These are phyloP conservation scores for Folsomia candida DNA, from an alignment of 2,888 invertebrate species.

Conservation along the genomic window DNA sequence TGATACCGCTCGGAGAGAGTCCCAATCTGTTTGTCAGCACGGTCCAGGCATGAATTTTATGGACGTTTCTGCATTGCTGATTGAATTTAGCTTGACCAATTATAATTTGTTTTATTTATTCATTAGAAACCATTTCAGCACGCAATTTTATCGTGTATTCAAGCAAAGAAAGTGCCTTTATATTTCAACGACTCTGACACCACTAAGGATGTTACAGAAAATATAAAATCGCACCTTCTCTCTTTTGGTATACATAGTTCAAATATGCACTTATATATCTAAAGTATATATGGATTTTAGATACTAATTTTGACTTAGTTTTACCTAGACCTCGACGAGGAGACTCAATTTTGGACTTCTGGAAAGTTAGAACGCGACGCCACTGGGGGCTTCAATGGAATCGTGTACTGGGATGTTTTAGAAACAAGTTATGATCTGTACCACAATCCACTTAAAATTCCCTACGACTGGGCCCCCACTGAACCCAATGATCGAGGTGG, in stretches of 20 bases:
- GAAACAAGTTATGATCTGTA: neutral
- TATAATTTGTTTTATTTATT: neutral
- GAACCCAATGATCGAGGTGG: neutral
- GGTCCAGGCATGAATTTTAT: neutral
- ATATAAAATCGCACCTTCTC: too few relatives aligned
- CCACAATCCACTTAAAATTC: neutral
- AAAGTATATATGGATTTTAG: too few relatives aligned
- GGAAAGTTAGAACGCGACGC: neutral
- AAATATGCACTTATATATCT: too few relatives aligned
- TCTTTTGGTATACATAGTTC: too few relatives aligned
- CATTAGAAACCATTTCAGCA: neutral
- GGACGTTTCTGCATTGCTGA: too few relatives aligned
- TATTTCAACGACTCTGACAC: too few relatives aligned
- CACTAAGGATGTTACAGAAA: too few relatives aligned
- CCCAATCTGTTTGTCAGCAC: neutral
- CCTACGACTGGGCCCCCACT: neutral
- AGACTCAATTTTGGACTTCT: neutral
- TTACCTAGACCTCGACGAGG: neutral
- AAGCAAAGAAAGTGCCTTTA: neutral
- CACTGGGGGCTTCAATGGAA: neutral
- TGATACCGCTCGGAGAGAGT: neutral
- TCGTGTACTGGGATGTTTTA: neutral
- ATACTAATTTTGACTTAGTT: too few relatives aligned
- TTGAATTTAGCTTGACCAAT: neutral
- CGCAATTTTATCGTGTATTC: neutral